phyloP scores from a whole-genome alignment of 2,113 vertebrate species.

The Platycercus adscitus region DNA sequence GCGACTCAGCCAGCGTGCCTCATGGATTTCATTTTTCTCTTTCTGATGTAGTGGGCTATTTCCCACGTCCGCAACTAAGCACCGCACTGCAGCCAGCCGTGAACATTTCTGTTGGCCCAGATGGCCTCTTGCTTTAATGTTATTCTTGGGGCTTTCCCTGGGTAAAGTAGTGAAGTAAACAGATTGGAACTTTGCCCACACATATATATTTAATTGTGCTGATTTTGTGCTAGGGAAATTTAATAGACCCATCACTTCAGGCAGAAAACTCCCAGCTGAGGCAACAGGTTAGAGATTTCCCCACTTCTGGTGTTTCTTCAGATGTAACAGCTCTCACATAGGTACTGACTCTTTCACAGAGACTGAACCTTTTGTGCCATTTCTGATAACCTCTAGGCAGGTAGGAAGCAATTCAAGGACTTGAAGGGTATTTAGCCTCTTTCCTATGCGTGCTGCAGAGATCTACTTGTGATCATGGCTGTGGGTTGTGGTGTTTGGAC shows the following conservation, averaged over 20 bases:
- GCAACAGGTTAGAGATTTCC: slow-evolving; percentile 7
- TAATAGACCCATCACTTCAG: slow-evolving; percentile 31
- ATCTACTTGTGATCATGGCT: neutral
- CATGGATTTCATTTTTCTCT: neutral
- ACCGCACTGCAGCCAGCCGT: neutral
- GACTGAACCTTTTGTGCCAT: neutral
- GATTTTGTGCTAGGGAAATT: slow-evolving; percentile 2
- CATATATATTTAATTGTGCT: slow-evolving; percentile 21
- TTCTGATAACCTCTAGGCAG: neutral
- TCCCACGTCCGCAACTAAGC: neutral
- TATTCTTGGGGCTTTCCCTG: slow-evolving; percentile 30
- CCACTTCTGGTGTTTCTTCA: neutral
- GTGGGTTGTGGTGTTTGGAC: neutral
- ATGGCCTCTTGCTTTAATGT: neutral
- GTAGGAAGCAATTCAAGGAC: neutral
- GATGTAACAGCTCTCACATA: neutral
- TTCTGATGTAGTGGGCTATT: neutral
- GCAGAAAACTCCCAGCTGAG: neutral
- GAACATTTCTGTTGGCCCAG: slow-evolving; percentile 7
- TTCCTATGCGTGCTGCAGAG: neutral
- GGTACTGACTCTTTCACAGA: neutral
- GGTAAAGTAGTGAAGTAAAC: neutral
- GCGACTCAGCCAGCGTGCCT: neutral
- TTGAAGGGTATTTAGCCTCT: neutral
- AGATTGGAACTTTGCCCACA: slow-evolving; percentile 1